Base-by-base conservation (phyloP, 2,888 invertebrate species). In the Ceriagrion tenellum region DNA sequence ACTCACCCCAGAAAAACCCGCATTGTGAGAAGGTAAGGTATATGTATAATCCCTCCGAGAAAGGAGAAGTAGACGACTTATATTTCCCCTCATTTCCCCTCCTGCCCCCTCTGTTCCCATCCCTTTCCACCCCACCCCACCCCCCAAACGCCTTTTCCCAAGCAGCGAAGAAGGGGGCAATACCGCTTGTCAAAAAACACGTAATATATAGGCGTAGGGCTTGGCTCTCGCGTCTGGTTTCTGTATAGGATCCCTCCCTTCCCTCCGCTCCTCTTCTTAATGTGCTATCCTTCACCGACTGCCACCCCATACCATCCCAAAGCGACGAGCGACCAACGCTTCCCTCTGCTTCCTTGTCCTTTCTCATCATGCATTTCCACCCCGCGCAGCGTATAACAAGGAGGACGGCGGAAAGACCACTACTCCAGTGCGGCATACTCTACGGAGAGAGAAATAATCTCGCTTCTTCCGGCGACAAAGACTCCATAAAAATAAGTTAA, bases 131-230 rank as follows among this genome's bases (percentile, higher is more conserved):
- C 35, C 30, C 35, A 35, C 35, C 13, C 13, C 35, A 0, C 30
- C 30, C 74, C 74, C 74, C 74, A 0, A 8, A n/a, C 30, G 10
- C 74, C 74, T 10, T 30, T 74, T 10, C 3, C 74, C 30, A 8
- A 18, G 20, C 69, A 23, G 10, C 26, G 35, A 35, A 69, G 35
- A 13, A 35, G 30, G 30, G 16, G 81, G 81, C 81, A 81, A 81
- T 81, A 81, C 81, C 35, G 81, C 26, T 81, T 81, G 81, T 81
- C 81, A 81, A 81, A 81, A 81, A 81, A 35, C 35, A 35, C 81
- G 81, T 81, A 81, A 81, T 35, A 81, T 81, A 81, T 81, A 30
- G 35, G 81, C 81, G 81, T 81, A 16, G 35, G 69, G 81, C 81
- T 81, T 35, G 81, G 81, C 16, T 30, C 81, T 26, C 30, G 69